These are phyloP conservation scores for Brachionus rotundiformis DNA, from an alignment of 1,140 invertebrate species.

Conservation along the genomic window DNA sequence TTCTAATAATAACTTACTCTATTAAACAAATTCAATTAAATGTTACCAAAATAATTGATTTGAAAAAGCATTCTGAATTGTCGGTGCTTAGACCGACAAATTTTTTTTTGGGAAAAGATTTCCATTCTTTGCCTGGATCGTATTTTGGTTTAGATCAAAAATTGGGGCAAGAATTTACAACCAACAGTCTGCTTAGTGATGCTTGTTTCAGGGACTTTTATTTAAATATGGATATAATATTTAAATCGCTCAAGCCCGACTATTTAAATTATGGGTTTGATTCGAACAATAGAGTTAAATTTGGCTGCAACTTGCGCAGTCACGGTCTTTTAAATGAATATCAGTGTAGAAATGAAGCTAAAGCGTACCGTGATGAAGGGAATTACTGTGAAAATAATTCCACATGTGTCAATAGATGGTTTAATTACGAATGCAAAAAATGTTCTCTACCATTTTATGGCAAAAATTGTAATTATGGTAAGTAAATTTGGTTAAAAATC, in stretches of 20 bases:
- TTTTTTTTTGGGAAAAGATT: conserved; percentile 23
- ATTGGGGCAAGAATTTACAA: background rate
- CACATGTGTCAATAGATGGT: conserved; percentile 18
- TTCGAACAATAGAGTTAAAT: background rate
- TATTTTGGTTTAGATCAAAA: background rate
- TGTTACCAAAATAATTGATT: background rate
- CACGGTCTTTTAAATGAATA: background rate
- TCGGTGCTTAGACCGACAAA: background rate
- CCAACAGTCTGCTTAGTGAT: background rate
- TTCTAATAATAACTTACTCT: background rate
- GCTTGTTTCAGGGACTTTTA: conserved; percentile 29
- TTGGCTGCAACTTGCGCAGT: conserved; percentile 21
- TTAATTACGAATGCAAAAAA: conserved; percentile 47
- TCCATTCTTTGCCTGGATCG: background rate
- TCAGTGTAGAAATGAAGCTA: background rate
- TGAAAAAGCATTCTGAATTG: background rate
- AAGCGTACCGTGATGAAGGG: background rate
- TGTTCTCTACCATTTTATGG: conserved; percentile 45
- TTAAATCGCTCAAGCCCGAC: conserved; percentile 10
- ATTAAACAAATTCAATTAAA: conserved; percentile 40
- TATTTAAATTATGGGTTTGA: conserved; percentile 26
- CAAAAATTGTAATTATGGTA: conserved; percentile 47
- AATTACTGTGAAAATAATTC: conserved; percentile 46
- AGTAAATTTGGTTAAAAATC: background rate
- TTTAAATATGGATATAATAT: background rate